Conservation (phyloP, 2,113 vertebrate genomes). For the Saccopteryx leptura region DNA sequence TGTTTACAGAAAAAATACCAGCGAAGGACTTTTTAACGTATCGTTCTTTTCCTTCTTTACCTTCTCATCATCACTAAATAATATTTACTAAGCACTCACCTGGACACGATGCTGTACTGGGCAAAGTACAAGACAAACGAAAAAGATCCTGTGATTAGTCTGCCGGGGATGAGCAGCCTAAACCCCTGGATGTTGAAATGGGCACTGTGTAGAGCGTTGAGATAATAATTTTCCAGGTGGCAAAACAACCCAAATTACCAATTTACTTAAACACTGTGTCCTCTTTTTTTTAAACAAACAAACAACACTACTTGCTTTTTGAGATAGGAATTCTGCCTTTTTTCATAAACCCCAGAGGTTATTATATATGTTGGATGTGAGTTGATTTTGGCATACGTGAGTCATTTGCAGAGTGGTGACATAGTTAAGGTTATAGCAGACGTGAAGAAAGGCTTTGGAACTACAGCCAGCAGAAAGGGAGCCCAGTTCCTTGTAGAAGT, state of each 20-base stretch:
- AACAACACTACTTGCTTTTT: constrained; percentile 21
- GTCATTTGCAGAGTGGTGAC: constrained; percentile 70
- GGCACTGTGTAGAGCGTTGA: constrained; percentile 16
- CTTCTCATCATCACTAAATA: constrained; percentile 16
- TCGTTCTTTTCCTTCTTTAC: not conserved
- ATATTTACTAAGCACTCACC: constrained; percentile 52
- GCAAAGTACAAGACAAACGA: not conserved
- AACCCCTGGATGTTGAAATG: not conserved
- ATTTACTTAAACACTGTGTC: constrained; percentile 56
- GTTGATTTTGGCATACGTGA: constrained; percentile 39
- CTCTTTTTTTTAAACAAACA: not conserved
- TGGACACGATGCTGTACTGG: not conserved
- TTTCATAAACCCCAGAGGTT: not conserved
- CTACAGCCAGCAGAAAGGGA: not conserved
- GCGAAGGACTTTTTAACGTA: not conserved
- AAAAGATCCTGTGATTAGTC: not conserved
- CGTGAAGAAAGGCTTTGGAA: constrained; percentile 30
- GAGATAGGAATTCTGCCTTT: constrained; percentile 27
- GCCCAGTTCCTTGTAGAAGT: not conserved
- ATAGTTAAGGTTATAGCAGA: constrained; percentile 56
- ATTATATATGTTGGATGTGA: not conserved
- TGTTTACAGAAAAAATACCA: constrained; percentile 43
- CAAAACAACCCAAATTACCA: constrained; percentile 66
- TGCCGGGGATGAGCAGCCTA: not conserved
- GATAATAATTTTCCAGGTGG: constrained; percentile 76